These are phyloP conservation scores for Agriotes lineatus DNA, from an alignment of 2,888 invertebrate genomes.

Conservation along the genomic window DNA sequence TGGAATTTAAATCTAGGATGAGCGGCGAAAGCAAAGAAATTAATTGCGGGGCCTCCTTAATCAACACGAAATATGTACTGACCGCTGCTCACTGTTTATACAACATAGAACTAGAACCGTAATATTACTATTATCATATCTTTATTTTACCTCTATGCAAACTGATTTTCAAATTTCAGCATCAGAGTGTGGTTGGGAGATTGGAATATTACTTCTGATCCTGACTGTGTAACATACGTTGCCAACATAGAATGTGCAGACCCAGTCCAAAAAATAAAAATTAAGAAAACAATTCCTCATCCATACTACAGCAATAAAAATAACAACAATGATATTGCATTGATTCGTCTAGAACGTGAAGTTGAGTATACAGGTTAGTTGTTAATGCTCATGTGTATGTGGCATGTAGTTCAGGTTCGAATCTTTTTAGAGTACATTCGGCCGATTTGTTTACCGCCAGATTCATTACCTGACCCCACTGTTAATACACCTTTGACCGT, in stretches of 20 bases:
- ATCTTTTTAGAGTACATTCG: constrained; percentile 1
- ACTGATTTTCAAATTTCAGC: neutral
- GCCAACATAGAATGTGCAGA: constrained; percentile 59
- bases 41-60: constrained; percentile 64
- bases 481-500: neutral
- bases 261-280: constrained; percentile 58
- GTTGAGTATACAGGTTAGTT: neutral
- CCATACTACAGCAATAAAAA: constrained; percentile 53
- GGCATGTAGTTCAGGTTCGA: neutral
- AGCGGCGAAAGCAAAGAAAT: constrained; percentile 19
- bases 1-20: constrained; percentile 59
- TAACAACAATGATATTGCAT: constrained; percentile 53
- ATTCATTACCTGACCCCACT: neutral
- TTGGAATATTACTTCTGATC: constrained; percentile 66
- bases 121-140: neutral
- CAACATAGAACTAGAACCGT: neutral
- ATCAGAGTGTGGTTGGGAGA: constrained; percentile 72
- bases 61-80: constrained; percentile 65
- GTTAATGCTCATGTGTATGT: neutral
- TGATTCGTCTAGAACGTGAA: neutral
- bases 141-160: neutral
- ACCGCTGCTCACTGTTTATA: constrained; percentile 65
- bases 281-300: constrained; percentile 62
- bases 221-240: constrained; percentile 47
- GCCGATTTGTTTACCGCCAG: constrained; percentile 14